phyloP scores from a whole-genome alignment of 2,113 vertebrate genomes.

The Ctenodactylus gundi region DNA sequence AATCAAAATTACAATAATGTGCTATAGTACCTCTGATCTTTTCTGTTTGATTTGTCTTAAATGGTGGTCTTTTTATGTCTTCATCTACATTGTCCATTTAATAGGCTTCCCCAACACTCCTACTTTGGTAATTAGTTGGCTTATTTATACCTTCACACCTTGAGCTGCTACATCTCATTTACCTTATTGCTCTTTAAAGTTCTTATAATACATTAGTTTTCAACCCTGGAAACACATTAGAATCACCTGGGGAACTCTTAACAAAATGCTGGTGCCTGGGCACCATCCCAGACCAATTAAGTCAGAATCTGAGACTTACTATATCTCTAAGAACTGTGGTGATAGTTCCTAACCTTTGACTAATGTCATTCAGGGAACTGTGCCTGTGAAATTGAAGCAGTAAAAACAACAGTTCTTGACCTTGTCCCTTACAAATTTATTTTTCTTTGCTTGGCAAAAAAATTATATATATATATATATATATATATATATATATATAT shows the following conservation, averaged over 20 bases:
- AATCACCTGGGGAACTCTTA: constrained; percentile 38
- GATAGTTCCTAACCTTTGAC: neutral
- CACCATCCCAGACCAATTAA: constrained; percentile 28
- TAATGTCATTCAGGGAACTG: neutral
- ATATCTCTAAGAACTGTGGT: neutral
- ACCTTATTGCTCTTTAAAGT: constrained; percentile 64
- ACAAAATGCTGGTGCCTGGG: constrained; percentile 27
- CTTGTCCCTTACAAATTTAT: neutral
- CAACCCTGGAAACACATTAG: constrained; percentile 27
- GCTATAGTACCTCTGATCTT: neutral
- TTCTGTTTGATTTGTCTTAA: constrained; percentile 33
- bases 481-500: too few species aligned
- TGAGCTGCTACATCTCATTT: constrained; percentile 65
- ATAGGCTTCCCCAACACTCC: neutral
- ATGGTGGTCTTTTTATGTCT: neutral
- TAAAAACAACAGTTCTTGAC: neutral
- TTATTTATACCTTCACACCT: constrained; percentile 66
- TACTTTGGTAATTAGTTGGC: constrained; percentile 50
- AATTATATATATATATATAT: too few species aligned
- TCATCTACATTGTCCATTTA: constrained; percentile 52
- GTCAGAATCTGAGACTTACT: neutral
- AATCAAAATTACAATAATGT: neutral
- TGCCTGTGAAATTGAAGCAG: neutral
- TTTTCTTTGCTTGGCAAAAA: constrained; percentile 30
- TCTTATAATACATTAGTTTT: constrained; percentile 54